A percentile compares a stretch with the other conserved stretches of the same genome.
Evolutionary conservation across 2,888 invertebrate genomes (phyloP).

Genomic region (Lysandra bellargus): DNA sequence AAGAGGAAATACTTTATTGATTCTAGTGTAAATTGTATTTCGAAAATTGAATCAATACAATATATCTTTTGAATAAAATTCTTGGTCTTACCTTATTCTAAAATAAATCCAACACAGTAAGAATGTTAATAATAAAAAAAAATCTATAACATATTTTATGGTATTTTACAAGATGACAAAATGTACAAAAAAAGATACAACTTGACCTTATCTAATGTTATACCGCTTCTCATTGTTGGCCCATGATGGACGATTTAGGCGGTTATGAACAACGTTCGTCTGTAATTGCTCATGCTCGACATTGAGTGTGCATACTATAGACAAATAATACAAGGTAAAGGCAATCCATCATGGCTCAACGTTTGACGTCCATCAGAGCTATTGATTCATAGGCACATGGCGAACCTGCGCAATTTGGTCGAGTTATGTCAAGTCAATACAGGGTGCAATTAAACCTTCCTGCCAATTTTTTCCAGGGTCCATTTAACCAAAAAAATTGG

Average conservation of each 20-base stretch:
- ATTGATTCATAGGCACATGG: neutral
- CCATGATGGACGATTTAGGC: neutral
- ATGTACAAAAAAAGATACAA: slow-evolving; percentile 54
- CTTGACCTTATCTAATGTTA: slow-evolving; percentile 11
- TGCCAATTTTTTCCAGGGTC: no score
- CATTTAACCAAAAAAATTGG: no score
- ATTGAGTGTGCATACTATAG: neutral
- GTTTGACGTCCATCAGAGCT: neutral
- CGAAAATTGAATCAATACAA: slow-evolving; percentile 78
- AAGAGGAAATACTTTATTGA: slow-evolving; percentile 78
- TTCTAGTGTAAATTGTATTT: slow-evolving; percentile 78
- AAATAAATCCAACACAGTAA: slow-evolving; percentile 66
- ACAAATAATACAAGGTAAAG: neutral
- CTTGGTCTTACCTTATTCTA: slow-evolving; percentile 76
- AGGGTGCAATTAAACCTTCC: no score
- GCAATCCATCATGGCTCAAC: neutral
- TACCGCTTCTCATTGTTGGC: neutral
- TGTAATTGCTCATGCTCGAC: neutral
- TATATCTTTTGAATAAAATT: slow-evolving; percentile 75
- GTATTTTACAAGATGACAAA: slow-evolving; percentile 64
- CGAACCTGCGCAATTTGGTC: neutral
- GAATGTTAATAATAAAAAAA: slow-evolving; percentile 55
- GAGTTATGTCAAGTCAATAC: neutral
- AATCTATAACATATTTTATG: slow-evolving; percentile 65
- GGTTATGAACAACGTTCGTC: neutral